A percentile compares a stretch with the other conserved stretches of the same genome.
phyloP scores from a whole-genome alignment of 2,797 vertebrate species.

The Notamacropus eugenii region DNA sequence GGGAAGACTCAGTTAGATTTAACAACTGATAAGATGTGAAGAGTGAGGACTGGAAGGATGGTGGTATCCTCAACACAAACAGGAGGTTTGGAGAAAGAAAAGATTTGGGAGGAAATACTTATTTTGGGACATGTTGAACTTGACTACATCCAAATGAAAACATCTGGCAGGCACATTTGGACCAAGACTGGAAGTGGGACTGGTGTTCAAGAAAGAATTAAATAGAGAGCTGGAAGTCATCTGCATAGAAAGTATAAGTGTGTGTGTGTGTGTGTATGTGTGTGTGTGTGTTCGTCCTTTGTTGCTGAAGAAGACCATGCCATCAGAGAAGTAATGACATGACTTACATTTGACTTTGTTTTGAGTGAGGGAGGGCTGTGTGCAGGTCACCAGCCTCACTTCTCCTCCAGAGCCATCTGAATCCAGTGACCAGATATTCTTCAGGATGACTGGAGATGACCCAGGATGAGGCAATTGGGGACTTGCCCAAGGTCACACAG shows the following conservation, averaged over 20 bases:
- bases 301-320: no score
- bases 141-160: background rate
- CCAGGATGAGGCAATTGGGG: no score
- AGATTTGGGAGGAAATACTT: background rate
- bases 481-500: no score
- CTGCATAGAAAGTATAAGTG: background rate
- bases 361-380: no score
- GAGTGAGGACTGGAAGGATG: background rate
- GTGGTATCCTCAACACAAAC: background rate
- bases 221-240: background rate
- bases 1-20: background rate
- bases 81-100: background rate
- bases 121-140: background rate
- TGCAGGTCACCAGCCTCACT: no score
- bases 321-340: no score
- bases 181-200: background rate
- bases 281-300: no score
- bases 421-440: no score
- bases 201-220: background rate
- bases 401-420: no score
- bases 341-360: no score
- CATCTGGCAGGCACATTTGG: background rate
- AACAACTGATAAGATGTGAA: background rate
- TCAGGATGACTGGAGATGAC: no score
- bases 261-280: no score